A percentile compares a stretch with the other conserved stretches of the same genome.
These are phyloP conservation scores for Hymenochirus boettgeri DNA, from an alignment of 2,113 vertebrate genomes.

Conservation along the genomic window DNA sequence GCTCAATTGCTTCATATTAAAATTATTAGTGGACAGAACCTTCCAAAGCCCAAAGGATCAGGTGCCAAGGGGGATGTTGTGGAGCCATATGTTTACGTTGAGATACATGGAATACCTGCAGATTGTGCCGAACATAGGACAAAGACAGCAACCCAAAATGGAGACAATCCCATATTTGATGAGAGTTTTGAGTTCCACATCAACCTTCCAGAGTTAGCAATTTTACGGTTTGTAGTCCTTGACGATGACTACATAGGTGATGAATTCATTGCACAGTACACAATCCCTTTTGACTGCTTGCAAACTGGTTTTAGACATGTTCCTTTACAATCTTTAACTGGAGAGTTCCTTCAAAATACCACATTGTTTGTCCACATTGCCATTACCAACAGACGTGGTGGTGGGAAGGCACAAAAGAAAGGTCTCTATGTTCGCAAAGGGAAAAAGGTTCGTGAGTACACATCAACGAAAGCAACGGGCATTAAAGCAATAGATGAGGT, in stretches of 20 bases:
- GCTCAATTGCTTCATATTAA: slow-evolving; percentile 87
- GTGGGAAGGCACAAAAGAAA: slow-evolving; percentile 79
- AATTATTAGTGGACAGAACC: slow-evolving; percentile 86
- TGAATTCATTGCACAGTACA: slow-evolving; percentile 90
- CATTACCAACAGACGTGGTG: slow-evolving; percentile 81
- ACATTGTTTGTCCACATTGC: slow-evolving; percentile 84
- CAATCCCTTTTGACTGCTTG: slow-evolving; percentile 87
- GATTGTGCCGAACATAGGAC: slow-evolving; percentile 87
- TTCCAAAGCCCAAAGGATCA: slow-evolving; percentile 85
- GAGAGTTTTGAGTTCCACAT: slow-evolving; percentile 92
- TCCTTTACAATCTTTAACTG: slow-evolving; percentile 78
- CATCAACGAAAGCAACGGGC: slow-evolving; percentile 80
- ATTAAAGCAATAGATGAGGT: slow-evolving; percentile 88
- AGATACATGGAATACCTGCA: slow-evolving; percentile 85
- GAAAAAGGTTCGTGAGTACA: slow-evolving; percentile 78
- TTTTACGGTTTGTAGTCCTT: slow-evolving; percentile 82
- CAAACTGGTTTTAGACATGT: slow-evolving; percentile 85
- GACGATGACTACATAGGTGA: slow-evolving; percentile 90
- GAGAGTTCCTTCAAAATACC: slow-evolving; percentile 80
- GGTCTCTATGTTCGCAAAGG: slow-evolving; percentile 81
- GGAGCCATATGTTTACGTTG: slow-evolving; percentile 85
- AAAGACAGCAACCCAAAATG: slow-evolving; percentile 83
- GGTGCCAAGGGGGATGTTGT: slow-evolving; percentile 88
- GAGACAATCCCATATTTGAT: slow-evolving; percentile 84
- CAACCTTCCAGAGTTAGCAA: slow-evolving; percentile 82